Base-by-base conservation (phyloP, 2,113 vertebrate genomes). In the Mobula birostris region DNA sequence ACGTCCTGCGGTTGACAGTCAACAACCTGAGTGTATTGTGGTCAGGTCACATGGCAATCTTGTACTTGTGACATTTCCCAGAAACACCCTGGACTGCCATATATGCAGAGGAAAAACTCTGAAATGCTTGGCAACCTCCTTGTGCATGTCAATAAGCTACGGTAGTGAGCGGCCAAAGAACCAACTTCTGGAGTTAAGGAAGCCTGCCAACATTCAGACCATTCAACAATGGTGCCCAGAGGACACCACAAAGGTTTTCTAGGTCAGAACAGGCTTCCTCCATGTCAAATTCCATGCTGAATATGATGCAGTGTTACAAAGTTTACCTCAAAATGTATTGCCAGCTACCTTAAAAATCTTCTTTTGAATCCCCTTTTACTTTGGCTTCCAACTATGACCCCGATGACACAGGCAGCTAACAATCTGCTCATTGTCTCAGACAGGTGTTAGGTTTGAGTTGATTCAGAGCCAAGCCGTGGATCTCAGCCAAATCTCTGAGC, bases 381-480 rank as follows among this genome's bases (percentile, higher is more conserved):
- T 94, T 74, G 7, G 27, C 40, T 48, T 36, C 5, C 56, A 94
- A 63, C 36, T 80, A 40, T 82, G 76, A 82, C 76, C 63, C 56
- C n/a, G 11, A 24, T 21, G 27, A 36, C 79, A 68, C 58, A 94
- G 58, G 15, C 96, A 95, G 95, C 82, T 96, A 97, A 98, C 97
- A 98, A 98, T 97, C 97, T 95, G 92, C 95, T 96, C 97, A 97
- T 98, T 98, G 97, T 98, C 96, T 97, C 95, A 95, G 97, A 95
- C 97, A 98, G 97, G 97, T 97, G 97, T 97, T 97, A 97, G 97
- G 97, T 95, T 96, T 66, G 96, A 95, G 94, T 95, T 95, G 97
- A 95, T 87, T 29, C 21, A 0, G 95, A 0, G 97, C 97, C 97
- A 97, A 94, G 95, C 95, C 90, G 70, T 94, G 94, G 95, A 94